Base-by-base conservation (phyloP, 2,888 invertebrate genomes). In the Papilio protenor region DNA sequence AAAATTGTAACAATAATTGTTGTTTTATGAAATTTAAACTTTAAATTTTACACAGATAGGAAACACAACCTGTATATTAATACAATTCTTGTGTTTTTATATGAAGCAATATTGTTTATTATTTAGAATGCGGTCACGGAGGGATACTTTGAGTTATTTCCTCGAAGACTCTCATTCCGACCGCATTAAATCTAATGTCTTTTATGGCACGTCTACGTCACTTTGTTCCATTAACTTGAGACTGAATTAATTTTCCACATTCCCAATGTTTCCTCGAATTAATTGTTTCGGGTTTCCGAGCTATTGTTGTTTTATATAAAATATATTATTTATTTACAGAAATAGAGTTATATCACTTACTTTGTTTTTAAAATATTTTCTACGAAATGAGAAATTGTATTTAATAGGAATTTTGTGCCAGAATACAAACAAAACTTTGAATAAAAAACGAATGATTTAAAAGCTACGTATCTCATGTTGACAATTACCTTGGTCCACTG, bases 121-220 rank as follows among this genome's bases (percentile, higher is more conserved):
- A 61, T 61, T 49, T 47, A 61, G 8, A 74, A 45, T 61, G 74
- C 45, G 64, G 61, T 45, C 74, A 64, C n/a, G 11, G 23, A 49
- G 21, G 18, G 27, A 47, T 47, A 69, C 45, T 69, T 66, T 69
- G 66, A 45, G 59, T 49, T 64, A 74, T 74, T 74, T 74, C 45
- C 12, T 11, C 61, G 45, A 61, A 59, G 45, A 49, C 14, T 73
- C 49, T 74, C 61, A 74, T 74, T 61, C 33, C 74, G 49, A 49
- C 61, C 61, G 74, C 49, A 64, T 74, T 74, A 64, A 74, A 61
- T 49, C 14, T 74, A 74, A 74, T 64, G 61, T 23, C 16, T 74
- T 74, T 74, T 74, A 74, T 74, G 59, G 61, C 61, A 74, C 47
- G 47, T 40, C 61, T 74, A 64, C 59, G 47, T 64, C 61, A 64